Percentiles rank a stretch among this genome's conserved stretches.
These are phyloP conservation scores for Heterocephalus glaber DNA, from an alignment of 2,113 vertebrate species.

Conservation along the genomic window DNA sequence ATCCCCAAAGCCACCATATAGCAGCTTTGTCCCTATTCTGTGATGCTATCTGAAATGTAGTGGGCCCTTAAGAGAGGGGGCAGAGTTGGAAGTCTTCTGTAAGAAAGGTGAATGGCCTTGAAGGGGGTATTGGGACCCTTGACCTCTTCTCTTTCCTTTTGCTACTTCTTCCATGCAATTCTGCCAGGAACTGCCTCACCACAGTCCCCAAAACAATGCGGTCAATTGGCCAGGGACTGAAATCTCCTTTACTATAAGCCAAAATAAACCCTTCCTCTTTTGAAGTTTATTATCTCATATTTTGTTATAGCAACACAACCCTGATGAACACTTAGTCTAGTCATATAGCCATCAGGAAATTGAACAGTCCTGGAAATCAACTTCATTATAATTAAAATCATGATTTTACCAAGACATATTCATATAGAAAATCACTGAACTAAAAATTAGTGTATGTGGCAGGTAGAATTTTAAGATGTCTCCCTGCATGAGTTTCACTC, in stretches of 20 bases:
- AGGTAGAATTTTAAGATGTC: not conserved
- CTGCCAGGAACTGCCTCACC: no score
- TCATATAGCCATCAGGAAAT: not conserved
- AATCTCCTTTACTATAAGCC: not conserved
- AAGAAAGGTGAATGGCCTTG: not conserved
- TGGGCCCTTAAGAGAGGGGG: not conserved
- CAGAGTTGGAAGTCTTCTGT: not conserved
- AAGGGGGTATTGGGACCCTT: not conserved
- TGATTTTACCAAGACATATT: not conserved
- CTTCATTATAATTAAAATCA: not conserved
- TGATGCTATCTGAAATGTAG: not conserved
- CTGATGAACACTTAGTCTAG: not conserved
- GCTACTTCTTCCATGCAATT: not conserved
- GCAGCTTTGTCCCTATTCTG: rapidly evolving
- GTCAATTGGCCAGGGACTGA: not conserved
- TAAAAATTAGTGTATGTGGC: not conserved
- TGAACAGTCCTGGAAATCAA: not conserved
- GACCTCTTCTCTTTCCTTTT: not conserved
- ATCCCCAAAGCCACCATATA: no score
- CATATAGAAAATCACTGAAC: not conserved
- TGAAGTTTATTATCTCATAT: not conserved
- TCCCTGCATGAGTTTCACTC: not conserved
- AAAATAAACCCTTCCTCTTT: not conserved
- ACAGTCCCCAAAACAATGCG: not conserved
- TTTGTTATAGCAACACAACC: not conserved